Conservation (phyloP, 2,113 vertebrate genomes). For the Cyphomyrus discorhynchus region DNA sequence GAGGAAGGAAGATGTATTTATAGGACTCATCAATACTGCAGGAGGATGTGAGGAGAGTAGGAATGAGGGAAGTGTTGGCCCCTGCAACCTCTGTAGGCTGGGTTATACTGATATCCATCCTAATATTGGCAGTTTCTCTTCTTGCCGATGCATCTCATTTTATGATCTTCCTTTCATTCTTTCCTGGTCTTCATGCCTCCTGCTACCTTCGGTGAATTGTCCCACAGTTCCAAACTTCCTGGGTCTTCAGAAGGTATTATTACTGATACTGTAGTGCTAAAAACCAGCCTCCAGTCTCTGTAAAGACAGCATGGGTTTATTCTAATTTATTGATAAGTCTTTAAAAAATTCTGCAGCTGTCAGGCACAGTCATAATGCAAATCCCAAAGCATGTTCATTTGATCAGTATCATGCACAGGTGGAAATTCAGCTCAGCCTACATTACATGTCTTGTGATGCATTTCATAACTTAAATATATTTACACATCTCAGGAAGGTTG, state of each 20-base stretch:
- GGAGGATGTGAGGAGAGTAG: constrained; percentile 53
- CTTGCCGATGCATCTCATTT: background rate
- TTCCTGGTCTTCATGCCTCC: background rate
- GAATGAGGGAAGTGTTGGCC: constrained; percentile 12
- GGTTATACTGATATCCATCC: background rate
- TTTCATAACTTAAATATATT: background rate
- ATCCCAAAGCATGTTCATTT: background rate
- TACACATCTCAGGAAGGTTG: background rate
- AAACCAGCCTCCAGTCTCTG: background rate
- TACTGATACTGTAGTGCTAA: background rate
- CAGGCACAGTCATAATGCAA: background rate
- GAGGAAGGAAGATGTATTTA: constrained; percentile 70
- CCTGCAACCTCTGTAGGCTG: background rate
- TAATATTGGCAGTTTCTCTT: background rate
- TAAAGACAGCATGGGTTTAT: background rate
- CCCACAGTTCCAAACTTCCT: background rate
- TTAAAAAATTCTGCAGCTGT: background rate
- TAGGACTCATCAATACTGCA: constrained; percentile 60
- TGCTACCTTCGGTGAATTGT: background rate
- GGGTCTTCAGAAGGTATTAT: background rate
- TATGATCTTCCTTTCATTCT: background rate
- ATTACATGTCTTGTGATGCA: background rate
- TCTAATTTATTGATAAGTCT: background rate
- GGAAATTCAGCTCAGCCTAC: background rate
- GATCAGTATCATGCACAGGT: background rate